Percentiles rank a stretch among this genome's conserved stretches.
Conservation (phyloP, 2,797 vertebrate genomes). For the Propithecus perrieri region DNA sequence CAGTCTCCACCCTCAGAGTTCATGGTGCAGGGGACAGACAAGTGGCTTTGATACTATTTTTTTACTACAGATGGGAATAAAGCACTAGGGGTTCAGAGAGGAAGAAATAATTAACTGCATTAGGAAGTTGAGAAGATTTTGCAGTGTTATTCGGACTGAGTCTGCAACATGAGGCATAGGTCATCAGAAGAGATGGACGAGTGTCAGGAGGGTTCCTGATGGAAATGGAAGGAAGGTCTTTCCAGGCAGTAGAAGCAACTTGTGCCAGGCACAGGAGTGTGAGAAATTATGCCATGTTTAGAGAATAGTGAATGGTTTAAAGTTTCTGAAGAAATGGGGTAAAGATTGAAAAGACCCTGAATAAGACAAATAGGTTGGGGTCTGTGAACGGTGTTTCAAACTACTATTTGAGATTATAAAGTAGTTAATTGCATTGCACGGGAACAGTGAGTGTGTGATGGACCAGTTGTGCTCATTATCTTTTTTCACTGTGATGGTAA, state of each 20-base stretch:
- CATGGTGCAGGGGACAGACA: not conserved
- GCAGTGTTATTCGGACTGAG: too few relatives aligned
- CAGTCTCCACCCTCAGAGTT: not conserved
- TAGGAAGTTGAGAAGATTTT: not conserved
- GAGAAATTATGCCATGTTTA: not conserved
- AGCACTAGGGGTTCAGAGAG: not conserved
- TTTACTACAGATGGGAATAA: not conserved
- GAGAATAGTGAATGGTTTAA: not conserved
- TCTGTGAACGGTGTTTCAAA: not conserved
- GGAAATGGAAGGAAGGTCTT: not conserved
- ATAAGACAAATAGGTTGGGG: not conserved
- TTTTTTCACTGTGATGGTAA: not conserved
- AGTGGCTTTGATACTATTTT: accelerated
- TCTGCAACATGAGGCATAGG: not conserved
- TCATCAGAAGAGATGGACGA: not conserved
- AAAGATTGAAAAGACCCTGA: not conserved
- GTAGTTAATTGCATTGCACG: too few relatives aligned
- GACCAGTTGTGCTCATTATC: too few relatives aligned
- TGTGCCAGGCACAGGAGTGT: too few relatives aligned
- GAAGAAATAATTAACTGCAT: not conserved
- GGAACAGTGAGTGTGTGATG: accelerated
- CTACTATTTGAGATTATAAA: not conserved
- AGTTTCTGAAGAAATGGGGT: not conserved
- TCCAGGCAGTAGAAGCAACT: not conserved
- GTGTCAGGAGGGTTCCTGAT: not conserved